These are phyloP conservation scores for Gallirallus australis DNA, from an alignment of 2,797 vertebrate genomes.

Conservation along the genomic window DNA sequence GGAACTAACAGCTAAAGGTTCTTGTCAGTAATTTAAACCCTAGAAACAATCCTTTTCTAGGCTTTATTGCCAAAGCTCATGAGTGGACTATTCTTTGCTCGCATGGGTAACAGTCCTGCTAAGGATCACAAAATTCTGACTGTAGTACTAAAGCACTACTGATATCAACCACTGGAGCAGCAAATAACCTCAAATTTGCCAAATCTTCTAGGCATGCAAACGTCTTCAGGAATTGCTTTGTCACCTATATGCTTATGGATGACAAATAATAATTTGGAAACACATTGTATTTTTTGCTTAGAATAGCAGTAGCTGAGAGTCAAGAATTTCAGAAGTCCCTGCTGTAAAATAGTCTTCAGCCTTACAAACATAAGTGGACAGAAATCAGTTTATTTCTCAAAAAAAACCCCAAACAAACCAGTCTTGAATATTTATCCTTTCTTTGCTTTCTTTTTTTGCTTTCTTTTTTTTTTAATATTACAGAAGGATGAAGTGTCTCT, in stretches of 20 bases:
- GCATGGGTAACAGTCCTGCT: neutral
- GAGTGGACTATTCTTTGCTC: neutral
- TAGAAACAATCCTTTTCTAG: neutral
- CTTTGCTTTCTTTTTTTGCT: no score
- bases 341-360: neutral
- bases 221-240: neutral
- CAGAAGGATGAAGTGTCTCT: neutral
- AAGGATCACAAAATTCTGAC: constrained; percentile 2
- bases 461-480: neutral
- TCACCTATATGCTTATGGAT: neutral
- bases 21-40: neutral
- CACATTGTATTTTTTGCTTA: neutral
- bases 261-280: neutral
- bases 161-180: neutral
- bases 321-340: neutral
- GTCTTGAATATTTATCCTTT: no score
- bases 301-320: neutral
- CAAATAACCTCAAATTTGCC: neutral
- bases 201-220: neutral
- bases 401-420: no score
- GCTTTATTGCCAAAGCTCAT: neutral
- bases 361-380: neutral
- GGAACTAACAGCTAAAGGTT: neutral
- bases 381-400: neutral
- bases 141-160: neutral